Evolutionary conservation across 2,113 vertebrate genomes (phyloP), one percentile per base, ranked within the genome.

Genomic region (Gopherus flavomarginatus): DNA sequence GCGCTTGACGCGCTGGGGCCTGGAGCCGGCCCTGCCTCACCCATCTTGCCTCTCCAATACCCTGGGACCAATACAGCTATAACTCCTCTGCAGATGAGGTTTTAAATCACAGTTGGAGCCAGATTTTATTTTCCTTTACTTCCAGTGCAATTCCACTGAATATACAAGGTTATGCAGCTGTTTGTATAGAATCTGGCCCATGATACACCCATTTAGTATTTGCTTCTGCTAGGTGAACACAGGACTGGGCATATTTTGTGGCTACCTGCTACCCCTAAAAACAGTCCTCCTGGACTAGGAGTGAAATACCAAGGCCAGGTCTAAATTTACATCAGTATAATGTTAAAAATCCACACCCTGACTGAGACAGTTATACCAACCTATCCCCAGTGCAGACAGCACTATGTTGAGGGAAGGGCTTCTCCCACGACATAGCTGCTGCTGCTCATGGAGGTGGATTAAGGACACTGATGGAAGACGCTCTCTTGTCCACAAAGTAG

Each of bases 91-190:
- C 65, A 69, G 21, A n/a, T 69, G 38, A 9, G 16, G 14, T 35
- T 65, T 65, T 65, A 65, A 65, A n/a, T 65, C 62, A n/a, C 16
- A 6, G 31, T 9, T n/a, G 4, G 17, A 69, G 31, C 17, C 35
- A 69, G 35, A 69, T 19, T n/a, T n/a, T 65, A 35, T 35, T 35
- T 65, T n/a, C 62, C 16, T 65, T 69, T 72, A n/a, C 65, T 72
- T n/a, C 65, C 27, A 1, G n/a, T n/a, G 8, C 5, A 4, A 7
- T 21, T 2, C 38, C 13, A 14, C 38, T 3, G 3, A 0, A 9
- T 3, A 8, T 0, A 3, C 0, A 1, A 2, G 4, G 0, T 52
- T 5, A 26, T 0, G 13, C 1, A 0, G 2, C 47, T 59, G 17
- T 3, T 0, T 38, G 35, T 5, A 4, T 19, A 69, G 65, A 21